phyloP scores from a whole-genome alignment of 2,797 vertebrate genomes.

The Tiaroga cobitis region DNA sequence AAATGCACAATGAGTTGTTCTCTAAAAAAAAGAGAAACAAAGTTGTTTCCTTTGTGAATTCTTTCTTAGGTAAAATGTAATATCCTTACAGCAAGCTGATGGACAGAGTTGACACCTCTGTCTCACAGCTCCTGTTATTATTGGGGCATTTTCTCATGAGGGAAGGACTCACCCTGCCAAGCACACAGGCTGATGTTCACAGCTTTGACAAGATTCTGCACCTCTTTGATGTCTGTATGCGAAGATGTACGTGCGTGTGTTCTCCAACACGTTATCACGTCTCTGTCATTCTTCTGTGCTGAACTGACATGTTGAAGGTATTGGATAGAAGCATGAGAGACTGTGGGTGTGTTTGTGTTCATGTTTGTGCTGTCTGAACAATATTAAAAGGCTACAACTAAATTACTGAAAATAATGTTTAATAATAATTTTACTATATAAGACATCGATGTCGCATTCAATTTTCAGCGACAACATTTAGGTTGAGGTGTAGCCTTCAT shows the following conservation, averaged over 20 bases:
- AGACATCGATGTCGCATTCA: background rate
- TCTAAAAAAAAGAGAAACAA: background rate
- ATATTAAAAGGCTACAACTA: background rate
- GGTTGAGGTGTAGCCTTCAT: background rate
- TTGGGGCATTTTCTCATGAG: constrained; percentile 86
- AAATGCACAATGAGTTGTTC: background rate
- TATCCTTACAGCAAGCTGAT: constrained; percentile 62
- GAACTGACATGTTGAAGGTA: constrained; percentile 57
- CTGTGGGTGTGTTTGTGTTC: constrained; percentile 34
- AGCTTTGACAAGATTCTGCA: constrained; percentile 65
- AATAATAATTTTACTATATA: background rate
- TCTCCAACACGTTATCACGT: constrained; percentile 57
- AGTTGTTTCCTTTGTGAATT: constrained; percentile 30
- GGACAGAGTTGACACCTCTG: constrained; percentile 77
- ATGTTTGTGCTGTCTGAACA: constrained; percentile 21
- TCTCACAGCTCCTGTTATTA: constrained; percentile 86
- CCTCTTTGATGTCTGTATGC: constrained; percentile 64
- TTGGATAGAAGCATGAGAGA: constrained; percentile 36
- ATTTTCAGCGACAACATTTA: background rate
- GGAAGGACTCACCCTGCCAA: constrained; percentile 64
- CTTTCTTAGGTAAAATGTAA: constrained; percentile 8
- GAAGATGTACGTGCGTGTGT: constrained; percentile 51
- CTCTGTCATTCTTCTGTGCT: constrained; percentile 57
- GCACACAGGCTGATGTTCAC: constrained; percentile 59
- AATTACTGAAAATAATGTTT: background rate